Evolutionary conservation across 1,140 invertebrate genomes (phyloP).

Genomic region (Ostrea edulis): DNA sequence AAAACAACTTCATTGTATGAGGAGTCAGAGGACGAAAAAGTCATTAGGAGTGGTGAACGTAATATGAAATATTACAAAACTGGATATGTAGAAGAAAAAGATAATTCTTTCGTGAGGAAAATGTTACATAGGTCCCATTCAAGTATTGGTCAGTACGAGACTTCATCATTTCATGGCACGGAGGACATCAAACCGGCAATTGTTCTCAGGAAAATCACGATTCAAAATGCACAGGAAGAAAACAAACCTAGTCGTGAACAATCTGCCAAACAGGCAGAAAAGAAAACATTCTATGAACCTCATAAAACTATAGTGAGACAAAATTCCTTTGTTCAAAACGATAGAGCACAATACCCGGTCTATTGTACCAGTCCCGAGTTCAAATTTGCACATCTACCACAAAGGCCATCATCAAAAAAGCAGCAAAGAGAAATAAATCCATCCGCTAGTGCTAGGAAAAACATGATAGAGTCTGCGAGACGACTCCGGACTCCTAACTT

Average conservation of each 20-base stretch:
- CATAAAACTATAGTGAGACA: constrained; percentile 50
- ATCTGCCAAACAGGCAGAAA: background rate
- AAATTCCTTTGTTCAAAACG: constrained; percentile 48
- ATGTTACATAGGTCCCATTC: constrained; percentile 27
- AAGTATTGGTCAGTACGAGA: constrained; percentile 10
- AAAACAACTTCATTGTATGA: constrained; percentile 38
- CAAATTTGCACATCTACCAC: constrained; percentile 44
- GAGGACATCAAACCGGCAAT: constrained; percentile 41
- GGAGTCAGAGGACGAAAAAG: constrained; percentile 50
- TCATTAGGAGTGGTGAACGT: background rate
- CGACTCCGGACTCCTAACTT: constrained; percentile 33
- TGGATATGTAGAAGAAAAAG: constrained; percentile 44
- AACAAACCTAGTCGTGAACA: background rate
- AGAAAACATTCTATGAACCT: constrained; percentile 46
- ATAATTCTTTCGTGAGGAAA: constrained; percentile 8
- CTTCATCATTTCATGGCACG: background rate
- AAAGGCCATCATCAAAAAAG: constrained; percentile 51
- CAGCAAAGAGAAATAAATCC: constrained; percentile 4
- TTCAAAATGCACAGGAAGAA: constrained; percentile 45
- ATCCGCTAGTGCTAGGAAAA: constrained; percentile 5
- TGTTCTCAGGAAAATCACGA: constrained; percentile 44
- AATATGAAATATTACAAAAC: constrained; percentile 46
- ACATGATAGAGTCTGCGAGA: constrained; percentile 33
- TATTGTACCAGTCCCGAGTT: constrained; percentile 51
- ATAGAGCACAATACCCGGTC: constrained; percentile 50